Base-by-base conservation (phyloP, 2,113 vertebrate genomes). In the Xiphorhynchus elegans region DNA sequence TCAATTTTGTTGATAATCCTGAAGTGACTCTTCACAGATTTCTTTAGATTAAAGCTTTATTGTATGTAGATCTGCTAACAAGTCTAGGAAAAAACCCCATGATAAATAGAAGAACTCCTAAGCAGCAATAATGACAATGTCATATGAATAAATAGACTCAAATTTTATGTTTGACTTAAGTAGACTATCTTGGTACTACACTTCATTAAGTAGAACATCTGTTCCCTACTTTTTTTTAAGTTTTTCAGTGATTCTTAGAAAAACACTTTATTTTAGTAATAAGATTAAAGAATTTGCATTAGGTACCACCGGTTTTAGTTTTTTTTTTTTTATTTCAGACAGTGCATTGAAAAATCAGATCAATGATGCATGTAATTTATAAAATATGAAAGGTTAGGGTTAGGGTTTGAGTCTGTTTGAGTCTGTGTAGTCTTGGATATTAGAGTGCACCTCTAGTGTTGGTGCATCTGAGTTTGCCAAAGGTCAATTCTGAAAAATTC, bases 291-390 rank as follows among this genome's bases (percentile, higher is more conserved):
- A 13, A 16, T 60, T 76, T 84, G 13, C 17, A n/a, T 35, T n/a
- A 33, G 7, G 19, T 72, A 25, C 13, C 0, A 1, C 40, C 64
- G 53, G 6, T 53, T 3, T 72, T 68, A 63, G 3, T 7, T 29
- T 23, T 53, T 73, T 18, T 86, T 67, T 58, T 73, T 18, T 86
- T 67, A 66, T 89, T 91, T 91, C 42, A 60, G 58, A 19, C 4
- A 44, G 17, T 33, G 23, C 29, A 31, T 11, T 73, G 63, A 66
- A 90, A 84, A 91, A 66, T 73, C 6, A 37, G 7, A 20, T 63
- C 15, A 79, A 7, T 58, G 56, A 37, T 24, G 81, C 67, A 75
- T 39, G 4, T 31, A 42, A 47, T 11, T 82, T 44, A 8, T 44
- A 76, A 73, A 64, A 64, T 40, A 16, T 3, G 28, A 33, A n/a